phyloP scores from a whole-genome alignment of 2,113 vertebrate species.

The Romanogobio albipinnatus region DNA sequence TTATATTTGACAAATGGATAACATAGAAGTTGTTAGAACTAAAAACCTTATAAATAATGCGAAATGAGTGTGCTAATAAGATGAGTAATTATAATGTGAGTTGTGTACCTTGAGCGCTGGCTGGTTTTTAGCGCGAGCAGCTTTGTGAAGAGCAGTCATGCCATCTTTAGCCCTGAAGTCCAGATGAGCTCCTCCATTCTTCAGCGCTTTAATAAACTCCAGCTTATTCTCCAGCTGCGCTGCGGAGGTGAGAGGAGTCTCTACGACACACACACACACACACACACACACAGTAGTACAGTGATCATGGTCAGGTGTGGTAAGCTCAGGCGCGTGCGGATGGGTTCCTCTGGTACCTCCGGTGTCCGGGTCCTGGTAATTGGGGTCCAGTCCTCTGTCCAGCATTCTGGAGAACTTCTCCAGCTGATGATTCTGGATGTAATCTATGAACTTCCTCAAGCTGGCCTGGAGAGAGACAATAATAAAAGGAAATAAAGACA shows the following conservation, averaged over 20 bases:
- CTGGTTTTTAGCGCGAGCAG: slow-evolving; percentile 85
- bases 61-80: not conserved
- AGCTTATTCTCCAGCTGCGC: slow-evolving; percentile 81
- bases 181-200: slow-evolving; percentile 90
- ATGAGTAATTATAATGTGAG: not conserved
- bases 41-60: not conserved
- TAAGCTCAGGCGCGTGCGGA: not conserved
- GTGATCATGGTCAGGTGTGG: too few relatives aligned
- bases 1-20: not conserved
- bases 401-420: slow-evolving; percentile 90
- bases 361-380: slow-evolving; percentile 91
- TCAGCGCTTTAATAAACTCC: slow-evolving; percentile 87
- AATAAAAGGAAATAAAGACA: not conserved
- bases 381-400: slow-evolving; percentile 92
- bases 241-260: slow-evolving; percentile 88
- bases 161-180: slow-evolving; percentile 93
- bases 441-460: slow-evolving; percentile 92
- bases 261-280: slow-evolving; percentile 65
- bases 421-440: slow-evolving; percentile 84
- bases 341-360: slow-evolving; percentile 78
- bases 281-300: too few relatives aligned
- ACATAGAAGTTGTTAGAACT: not conserved
- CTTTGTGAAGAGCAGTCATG: slow-evolving; percentile 93
- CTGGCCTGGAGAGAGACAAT: slow-evolving; percentile 79
- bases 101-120: slow-evolving; percentile 81